Base-by-base conservation (phyloP, 2,113 vertebrate species). In the Bubo bubo region DNA sequence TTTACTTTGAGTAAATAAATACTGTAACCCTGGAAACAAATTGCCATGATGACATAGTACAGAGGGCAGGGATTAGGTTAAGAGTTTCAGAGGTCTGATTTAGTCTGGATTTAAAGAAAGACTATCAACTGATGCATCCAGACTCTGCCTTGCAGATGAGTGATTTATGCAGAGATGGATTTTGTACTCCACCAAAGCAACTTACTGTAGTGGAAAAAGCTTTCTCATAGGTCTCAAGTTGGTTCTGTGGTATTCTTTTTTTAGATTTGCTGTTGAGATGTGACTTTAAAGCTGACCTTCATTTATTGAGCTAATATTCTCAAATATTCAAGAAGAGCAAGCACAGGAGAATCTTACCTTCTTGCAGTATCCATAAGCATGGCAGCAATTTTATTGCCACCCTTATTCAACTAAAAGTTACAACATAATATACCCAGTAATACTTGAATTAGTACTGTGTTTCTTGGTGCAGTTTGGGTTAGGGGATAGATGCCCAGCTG, bases 1-100 rank as follows among this genome's bases (percentile, higher is more conserved):
- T 94, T 95, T 73, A 49, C 43, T 60, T 84, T 77, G 43, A 58
- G n/a, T 88, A 94, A 91, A 82, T 91, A 82, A 92, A 89, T 91
- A 83, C 71, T 56, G 91, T 97, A 90, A 86, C 86, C 90, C 71
- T 97, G 93, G 94, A 80, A 95, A 96, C 89, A 86, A 95, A 95
- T 94, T 92, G 93, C 59, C 71, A n/a, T 34, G 50, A 94, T 97
- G 87, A 80, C 89, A 47, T 47, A 91, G 81, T 70, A 90, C 34
- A 66, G 89, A 91, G 87, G 74, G 75, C 75, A 90, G 47, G 74
- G 74, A 93, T 94, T 96, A 95, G 55, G 71, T 83, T 94, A 88
- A 92, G 92, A 90, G 70, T 95, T 97, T 95, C 52, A 70, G 71
- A 91, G 50, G 50, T 90, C 64, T 93, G 71, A 86, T 88, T 92